Percentiles rank a stretch among this genome's conserved stretches.
These are phyloP conservation scores for Fulmarus glacialis DNA, from an alignment of 2,113 vertebrate genomes.

Conservation along the genomic window DNA sequence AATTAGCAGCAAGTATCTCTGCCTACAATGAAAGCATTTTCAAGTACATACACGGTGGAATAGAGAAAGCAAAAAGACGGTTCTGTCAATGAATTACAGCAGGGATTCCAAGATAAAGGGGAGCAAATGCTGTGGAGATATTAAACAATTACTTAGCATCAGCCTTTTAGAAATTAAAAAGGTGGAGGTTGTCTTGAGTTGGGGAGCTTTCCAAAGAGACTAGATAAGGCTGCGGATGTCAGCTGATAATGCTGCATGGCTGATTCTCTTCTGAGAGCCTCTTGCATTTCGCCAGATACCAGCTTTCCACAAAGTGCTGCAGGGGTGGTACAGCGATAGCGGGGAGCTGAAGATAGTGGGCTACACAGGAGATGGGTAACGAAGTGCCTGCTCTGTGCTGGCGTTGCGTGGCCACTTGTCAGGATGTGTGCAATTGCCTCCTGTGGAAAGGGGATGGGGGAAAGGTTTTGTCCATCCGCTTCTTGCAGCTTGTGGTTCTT, in stretches of 20 bases:
- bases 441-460: background rate
- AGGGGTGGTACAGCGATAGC: rapidly evolving
- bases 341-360: background rate
- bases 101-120: slow-evolving; percentile 66
- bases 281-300: background rate
- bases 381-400: background rate
- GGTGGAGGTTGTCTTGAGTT: slow-evolving; percentile 1
- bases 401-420: background rate
- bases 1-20: slow-evolving; percentile 71
- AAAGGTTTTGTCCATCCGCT: background rate
- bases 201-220: slow-evolving; percentile 12
- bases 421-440: background rate
- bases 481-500: background rate
- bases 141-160: slow-evolving; percentile 57
- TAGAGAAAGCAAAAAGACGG: slow-evolving; percentile 27
- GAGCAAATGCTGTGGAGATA: slow-evolving; percentile 34
- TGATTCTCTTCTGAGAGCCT: background rate
- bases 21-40: slow-evolving; percentile 65
- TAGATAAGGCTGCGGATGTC: background rate
- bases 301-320: background rate
- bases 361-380: background rate
- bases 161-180: slow-evolving; percentile 46
- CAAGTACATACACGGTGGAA: slow-evolving; percentile 46
- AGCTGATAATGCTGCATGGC: background rate
- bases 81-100: slow-evolving; percentile 32